A percentile compares a stretch with the other conserved stretches of the same genome.
Conservation (phyloP, 2,888 invertebrate genomes). For the Calliphora vomitoria region DNA sequence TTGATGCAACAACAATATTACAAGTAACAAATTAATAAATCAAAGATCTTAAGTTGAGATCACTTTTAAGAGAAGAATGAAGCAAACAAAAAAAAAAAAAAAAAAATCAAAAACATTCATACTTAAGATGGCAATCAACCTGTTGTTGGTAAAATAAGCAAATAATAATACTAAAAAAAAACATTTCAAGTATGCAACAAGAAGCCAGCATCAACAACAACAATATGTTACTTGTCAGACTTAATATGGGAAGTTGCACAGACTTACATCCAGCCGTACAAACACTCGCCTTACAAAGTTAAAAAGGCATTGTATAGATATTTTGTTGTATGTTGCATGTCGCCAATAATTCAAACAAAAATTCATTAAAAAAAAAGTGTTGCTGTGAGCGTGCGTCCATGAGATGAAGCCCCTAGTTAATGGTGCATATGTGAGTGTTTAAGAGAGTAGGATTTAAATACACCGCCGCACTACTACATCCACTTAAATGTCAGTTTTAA, state of each 20-base stretch:
- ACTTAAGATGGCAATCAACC: conserved; percentile 71
- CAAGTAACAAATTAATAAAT: conserved; percentile 73
- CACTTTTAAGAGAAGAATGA: conserved; percentile 47
- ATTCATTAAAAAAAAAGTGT: neutral
- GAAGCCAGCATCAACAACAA: conserved; percentile 22
- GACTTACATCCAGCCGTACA: neutral
- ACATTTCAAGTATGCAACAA: conserved; percentile 54
- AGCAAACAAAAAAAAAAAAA: neutral
- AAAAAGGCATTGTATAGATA: conserved; percentile 1
- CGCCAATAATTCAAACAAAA: conserved; percentile 63
- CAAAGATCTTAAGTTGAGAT: conserved; percentile 70
- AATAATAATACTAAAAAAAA: conserved; percentile 11
- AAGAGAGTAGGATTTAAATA: conserved; percentile 20
- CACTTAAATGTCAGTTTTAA: conserved; percentile 26
- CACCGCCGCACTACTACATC: conserved; percentile 3
- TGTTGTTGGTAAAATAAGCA: conserved; percentile 56
- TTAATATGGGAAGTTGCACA: conserved; percentile 60
- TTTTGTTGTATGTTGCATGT: conserved; percentile 52
- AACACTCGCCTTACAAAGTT: conserved; percentile 17
- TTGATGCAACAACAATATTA: conserved; percentile 44
- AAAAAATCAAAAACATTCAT: conserved; percentile 22
- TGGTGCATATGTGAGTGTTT: conserved; percentile 41
- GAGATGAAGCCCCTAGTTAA: conserved; percentile 30
- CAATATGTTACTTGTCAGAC: conserved; percentile 45
- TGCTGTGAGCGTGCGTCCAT: neutral